A percentile compares a stretch with the other conserved stretches of the same genome.
Evolutionary conservation across 2,113 vertebrate genomes (phyloP).

Genomic region (Indicator maculatus): DNA sequence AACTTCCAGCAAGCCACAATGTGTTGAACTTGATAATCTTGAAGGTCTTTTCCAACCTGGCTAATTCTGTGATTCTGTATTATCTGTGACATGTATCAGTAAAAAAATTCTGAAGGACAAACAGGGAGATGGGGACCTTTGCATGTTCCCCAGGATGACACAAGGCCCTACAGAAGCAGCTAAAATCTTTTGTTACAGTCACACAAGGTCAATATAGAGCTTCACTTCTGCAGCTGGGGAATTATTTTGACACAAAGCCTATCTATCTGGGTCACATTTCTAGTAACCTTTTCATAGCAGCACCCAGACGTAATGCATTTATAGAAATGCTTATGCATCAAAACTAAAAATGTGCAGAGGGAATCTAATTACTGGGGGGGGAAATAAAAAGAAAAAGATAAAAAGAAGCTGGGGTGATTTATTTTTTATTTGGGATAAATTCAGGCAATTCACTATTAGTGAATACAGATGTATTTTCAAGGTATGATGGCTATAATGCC

Average conservation of each 20-base stretch:
- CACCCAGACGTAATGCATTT: conserved; percentile 31
- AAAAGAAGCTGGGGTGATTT: background rate
- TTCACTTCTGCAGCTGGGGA: background rate
- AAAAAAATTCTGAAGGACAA: background rate
- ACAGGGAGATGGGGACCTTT: background rate
- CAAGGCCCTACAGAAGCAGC: background rate
- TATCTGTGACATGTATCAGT: accelerated
- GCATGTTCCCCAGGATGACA: background rate
- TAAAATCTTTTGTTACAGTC: background rate
- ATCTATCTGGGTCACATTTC: conserved; percentile 32
- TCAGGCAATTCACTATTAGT: background rate
- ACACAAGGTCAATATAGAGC: background rate
- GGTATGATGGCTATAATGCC: background rate
- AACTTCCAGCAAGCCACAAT: background rate
- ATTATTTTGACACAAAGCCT: conserved; percentile 18
- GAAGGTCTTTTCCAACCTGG: too few species aligned
- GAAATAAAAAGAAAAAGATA: too few species aligned
- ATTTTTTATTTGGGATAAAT: background rate
- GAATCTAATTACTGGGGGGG: conserved; percentile 3
- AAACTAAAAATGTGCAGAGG: conserved; percentile 25
- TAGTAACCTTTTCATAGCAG: conserved; percentile 40
- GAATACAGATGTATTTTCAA: background rate
- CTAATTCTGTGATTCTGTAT: too few species aligned
- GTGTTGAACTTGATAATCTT: too few species aligned
- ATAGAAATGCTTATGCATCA: conserved; percentile 36